Evolutionary conservation across 2,888 invertebrate genomes (phyloP).

Genomic region (Nemapogon koenigi): DNA sequence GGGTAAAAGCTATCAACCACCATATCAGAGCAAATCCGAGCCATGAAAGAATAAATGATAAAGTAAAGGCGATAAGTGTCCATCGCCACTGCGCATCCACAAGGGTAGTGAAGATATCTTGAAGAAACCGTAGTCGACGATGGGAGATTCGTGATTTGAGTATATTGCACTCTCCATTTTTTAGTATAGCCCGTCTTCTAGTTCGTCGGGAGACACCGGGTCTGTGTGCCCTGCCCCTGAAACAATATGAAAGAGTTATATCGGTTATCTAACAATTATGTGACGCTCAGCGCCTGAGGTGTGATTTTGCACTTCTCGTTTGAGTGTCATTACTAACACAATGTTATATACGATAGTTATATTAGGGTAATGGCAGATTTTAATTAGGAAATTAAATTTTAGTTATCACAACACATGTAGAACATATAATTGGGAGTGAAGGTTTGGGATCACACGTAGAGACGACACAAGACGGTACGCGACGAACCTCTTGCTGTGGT

Average conservation of each 20-base stretch:
- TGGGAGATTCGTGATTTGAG: slow-evolving; percentile 88
- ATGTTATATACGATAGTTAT: too few relatives aligned
- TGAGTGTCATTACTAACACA: slow-evolving; percentile 24
- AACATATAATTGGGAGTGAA: neutral
- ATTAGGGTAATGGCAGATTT: too few relatives aligned
- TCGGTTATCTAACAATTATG: slow-evolving; percentile 23
- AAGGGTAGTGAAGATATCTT: slow-evolving; percentile 86
- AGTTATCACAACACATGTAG: neutral
- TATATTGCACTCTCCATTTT: slow-evolving; percentile 97
- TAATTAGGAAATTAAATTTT: neutral
- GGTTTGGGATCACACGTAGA: slow-evolving; percentile 14
- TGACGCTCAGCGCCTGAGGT: slow-evolving; percentile 12
- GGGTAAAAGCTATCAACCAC: slow-evolving; percentile 87
- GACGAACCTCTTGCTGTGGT: slow-evolving; percentile 55
- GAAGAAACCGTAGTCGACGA: slow-evolving; percentile 75
- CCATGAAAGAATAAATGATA: slow-evolving; percentile 89
- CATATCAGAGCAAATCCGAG: slow-evolving; percentile 83
- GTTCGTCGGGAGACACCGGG: slow-evolving; percentile 73
- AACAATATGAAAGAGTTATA: slow-evolving; percentile 41
- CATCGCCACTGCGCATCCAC: slow-evolving; percentile 94
- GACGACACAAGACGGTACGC: slow-evolving; percentile 44
- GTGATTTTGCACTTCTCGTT: slow-evolving; percentile 45
- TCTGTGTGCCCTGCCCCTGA: slow-evolving; percentile 73
- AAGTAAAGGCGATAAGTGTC: slow-evolving; percentile 84
- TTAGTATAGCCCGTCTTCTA: slow-evolving; percentile 85